phyloP scores from a whole-genome alignment of 2,113 vertebrate genomes.

The Gopherus evgoodei region DNA sequence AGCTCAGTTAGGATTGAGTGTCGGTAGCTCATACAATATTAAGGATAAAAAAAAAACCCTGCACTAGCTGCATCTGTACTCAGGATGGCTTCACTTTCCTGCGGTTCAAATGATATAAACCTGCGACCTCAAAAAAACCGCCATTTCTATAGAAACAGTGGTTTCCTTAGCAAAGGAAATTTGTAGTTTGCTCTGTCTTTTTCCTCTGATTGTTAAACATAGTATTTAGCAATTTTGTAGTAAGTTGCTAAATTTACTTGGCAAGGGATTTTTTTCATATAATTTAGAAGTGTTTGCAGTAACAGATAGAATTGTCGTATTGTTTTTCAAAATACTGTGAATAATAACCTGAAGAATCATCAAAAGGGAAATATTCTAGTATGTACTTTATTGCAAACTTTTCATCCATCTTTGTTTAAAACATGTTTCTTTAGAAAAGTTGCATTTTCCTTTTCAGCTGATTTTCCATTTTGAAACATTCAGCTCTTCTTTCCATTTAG shows the following conservation, averaged over 20 bases:
- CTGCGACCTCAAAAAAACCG: neutral
- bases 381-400: neutral
- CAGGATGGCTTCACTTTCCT: neutral
- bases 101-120: neutral
- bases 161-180: neutral
- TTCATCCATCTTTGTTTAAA: neutral
- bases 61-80: neutral
- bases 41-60: neutral
- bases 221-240: neutral
- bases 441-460: neutral
- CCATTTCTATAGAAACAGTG: neutral
- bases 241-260: neutral
- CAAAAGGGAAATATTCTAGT: neutral
- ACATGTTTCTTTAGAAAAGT: neutral
- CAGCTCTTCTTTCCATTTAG: neutral
- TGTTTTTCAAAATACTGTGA: neutral
- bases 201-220: neutral
- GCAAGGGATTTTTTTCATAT: neutral
- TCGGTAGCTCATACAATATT: neutral
- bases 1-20: neutral
- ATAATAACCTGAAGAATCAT: neutral
- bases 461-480: neutral
- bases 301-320: neutral
- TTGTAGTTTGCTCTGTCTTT: neutral
- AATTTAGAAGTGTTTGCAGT: neutral